Base-by-base conservation (phyloP, 1,140 invertebrate species). In the Drosophila varians region DNA sequence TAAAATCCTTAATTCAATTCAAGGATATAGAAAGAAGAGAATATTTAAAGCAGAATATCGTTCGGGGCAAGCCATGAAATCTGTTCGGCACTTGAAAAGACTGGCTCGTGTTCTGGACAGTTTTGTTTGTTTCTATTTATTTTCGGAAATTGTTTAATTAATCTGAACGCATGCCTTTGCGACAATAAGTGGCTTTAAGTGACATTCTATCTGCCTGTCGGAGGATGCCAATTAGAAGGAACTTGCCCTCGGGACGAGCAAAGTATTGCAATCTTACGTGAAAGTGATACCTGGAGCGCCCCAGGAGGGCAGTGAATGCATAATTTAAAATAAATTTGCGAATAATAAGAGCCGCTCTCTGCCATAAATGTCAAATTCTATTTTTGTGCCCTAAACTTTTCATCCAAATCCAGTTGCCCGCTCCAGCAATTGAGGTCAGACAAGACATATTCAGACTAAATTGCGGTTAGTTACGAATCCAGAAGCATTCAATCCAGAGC, bases 391-490 rank as follows among this genome's bases (percentile, higher is more conserved):
- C 6, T 21, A 2, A 21, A 21, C 21, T 21, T 21, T 21, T 21
- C 21, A n/a, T n/a, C 21, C 21, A 21, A 21, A 21, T 4, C 56
- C 16, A 28, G 23, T 40, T 23, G 23, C 8, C 31, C 28, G 7
- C 28, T 40, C 61, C 43, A 26, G 18, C 31, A 31, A 62, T 42
- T 49, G 58, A 28, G 34, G 43, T 62, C 57, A 49, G 42, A 18
- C 12, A 12, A 52, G 54, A 60, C 16, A 66, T 52, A 52, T 52
- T 14, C 25, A 31, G 46, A 66, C 38, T 53, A 53, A 66, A 53
- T 45, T 53, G 64, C 47, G 47, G 64, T 66, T 66, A 34, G 61
- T 45, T 66, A 46, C 34, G 18, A 53, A 66, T 65, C 46, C 34
- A 52, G 64, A 64, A 66, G 26, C 45, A 60, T 60, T 56, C 49